Evolutionary conservation across 2,113 vertebrate species (phyloP).

Genomic region (Pteropus alecto): DNA sequence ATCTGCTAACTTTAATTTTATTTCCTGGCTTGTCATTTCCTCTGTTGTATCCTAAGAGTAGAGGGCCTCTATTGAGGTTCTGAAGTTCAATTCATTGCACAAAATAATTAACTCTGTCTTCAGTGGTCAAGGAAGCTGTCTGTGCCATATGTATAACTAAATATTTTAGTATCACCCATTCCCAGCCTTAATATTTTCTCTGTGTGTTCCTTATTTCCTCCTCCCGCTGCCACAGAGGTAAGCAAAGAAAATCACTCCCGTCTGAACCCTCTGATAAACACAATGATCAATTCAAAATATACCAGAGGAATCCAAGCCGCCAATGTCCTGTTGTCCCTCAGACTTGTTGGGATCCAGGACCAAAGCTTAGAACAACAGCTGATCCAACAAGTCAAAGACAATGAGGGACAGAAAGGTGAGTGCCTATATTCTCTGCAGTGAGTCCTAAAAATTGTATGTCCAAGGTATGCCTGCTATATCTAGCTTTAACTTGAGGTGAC

Average conservation of each 20-base stretch:
- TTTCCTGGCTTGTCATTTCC: not conserved
- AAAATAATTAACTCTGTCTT: constrained; percentile 1
- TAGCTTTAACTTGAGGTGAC: not conserved
- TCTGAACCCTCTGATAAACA: not conserved
- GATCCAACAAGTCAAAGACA: not conserved
- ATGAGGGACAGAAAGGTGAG: not conserved
- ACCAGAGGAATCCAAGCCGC: not conserved
- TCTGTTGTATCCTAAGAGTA: not conserved
- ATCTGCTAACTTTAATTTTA: not conserved
- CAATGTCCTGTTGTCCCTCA: constrained; percentile 35
- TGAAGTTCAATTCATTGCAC: not conserved
- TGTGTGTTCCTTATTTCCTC: not conserved
- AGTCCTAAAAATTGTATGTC: not conserved
- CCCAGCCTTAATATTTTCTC: not conserved
- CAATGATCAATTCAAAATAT: not conserved
- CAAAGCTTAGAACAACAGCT: not conserved
- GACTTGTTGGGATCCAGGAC: not conserved
- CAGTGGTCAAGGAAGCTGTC: not conserved
- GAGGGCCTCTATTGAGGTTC: not conserved
- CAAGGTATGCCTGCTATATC: not conserved
- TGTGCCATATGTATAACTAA: not conserved
- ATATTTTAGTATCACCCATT: not conserved
- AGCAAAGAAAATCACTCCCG: accelerated
- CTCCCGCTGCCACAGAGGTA: constrained; percentile 15
- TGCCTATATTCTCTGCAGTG: not conserved